Percentiles rank a stretch among this genome's conserved stretches.
These are phyloP conservation scores for Sebastes melanostomus DNA, from an alignment of 2,797 vertebrate species.

Conservation along the genomic window DNA sequence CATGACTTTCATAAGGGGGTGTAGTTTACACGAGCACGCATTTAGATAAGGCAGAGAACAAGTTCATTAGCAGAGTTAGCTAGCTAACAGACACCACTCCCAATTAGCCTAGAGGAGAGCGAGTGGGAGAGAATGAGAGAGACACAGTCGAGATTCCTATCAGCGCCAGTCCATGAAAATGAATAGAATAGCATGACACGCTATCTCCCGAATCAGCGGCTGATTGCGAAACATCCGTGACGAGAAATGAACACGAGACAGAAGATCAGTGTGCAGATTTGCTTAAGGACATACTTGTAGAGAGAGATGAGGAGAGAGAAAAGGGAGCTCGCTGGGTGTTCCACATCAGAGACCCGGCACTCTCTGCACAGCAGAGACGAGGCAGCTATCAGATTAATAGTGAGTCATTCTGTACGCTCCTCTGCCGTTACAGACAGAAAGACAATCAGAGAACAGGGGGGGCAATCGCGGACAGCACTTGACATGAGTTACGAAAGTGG, in stretches of 20 bases:
- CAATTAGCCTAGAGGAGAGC: conserved; percentile 82
- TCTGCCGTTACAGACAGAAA: conserved; percentile 65
- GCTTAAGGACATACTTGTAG: conserved; percentile 80
- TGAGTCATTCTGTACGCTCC: conserved; percentile 65
- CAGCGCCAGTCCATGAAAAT: conserved; percentile 75
- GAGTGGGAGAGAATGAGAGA: conserved; percentile 67
- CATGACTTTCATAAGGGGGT: conserved; percentile 69
- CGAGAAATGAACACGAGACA: conserved; percentile 79
- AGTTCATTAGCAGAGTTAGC: conserved; percentile 84
- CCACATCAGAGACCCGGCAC: conserved; percentile 75
- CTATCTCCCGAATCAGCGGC: conserved; percentile 78
- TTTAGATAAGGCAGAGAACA: conserved; percentile 81
- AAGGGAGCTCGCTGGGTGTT: conserved; percentile 80
- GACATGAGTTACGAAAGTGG: conserved; percentile 76
- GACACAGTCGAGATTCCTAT: conserved; percentile 77
- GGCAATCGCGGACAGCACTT: conserved; percentile 68
- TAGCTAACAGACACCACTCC: conserved; percentile 74
- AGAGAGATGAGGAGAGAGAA: conserved; percentile 70
- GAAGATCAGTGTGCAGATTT: conserved; percentile 77
- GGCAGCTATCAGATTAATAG: conserved; percentile 76
- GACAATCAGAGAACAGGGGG: conserved; percentile 70
- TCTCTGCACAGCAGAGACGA: conserved; percentile 72
- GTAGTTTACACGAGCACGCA: conserved; percentile 75
- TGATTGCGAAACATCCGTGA: conserved; percentile 82
- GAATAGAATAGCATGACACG: conserved; percentile 77